Evolutionary conservation across 2,888 invertebrate genomes (phyloP).

Genomic region (Leucozona laternaria): DNA sequence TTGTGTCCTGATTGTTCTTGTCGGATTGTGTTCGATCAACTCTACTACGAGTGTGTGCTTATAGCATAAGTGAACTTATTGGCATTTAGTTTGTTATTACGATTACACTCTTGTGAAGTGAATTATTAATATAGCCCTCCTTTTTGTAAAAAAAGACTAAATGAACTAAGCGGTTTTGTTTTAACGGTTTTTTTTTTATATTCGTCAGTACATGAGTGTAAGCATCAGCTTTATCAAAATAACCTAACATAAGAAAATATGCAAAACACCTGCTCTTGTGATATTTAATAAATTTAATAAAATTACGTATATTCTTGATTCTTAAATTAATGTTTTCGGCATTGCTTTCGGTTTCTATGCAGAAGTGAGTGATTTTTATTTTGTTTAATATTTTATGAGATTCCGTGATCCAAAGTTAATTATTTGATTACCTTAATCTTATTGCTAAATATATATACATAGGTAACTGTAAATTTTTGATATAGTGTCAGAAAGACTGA

Average conservation of each 20-base stretch:
- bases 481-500: no score
- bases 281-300: neutral
- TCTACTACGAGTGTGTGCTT: neutral
- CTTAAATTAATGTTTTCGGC: constrained; percentile 64
- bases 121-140: neutral
- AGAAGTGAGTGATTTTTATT: constrained; percentile 55
- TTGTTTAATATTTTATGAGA: neutral
- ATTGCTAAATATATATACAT: neutral
- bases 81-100: neutral
- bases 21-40: constrained; percentile 11
- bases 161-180: constrained; percentile 19
- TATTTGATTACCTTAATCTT: neutral
- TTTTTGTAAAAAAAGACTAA: neutral
- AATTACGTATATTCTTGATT: neutral
- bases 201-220: neutral
- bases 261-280: neutral
- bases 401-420: neutral
- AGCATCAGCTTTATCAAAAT: neutral
- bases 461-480: neutral
- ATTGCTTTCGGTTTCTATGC: constrained; percentile 48
- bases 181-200: constrained; percentile 21
- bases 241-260: neutral
- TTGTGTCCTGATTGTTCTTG: neutral
- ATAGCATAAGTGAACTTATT: neutral
- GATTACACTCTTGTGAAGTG: neutral